Evolutionary conservation across 1,140 invertebrate species (phyloP).

Genomic region (Drosophila carrolli): DNA sequence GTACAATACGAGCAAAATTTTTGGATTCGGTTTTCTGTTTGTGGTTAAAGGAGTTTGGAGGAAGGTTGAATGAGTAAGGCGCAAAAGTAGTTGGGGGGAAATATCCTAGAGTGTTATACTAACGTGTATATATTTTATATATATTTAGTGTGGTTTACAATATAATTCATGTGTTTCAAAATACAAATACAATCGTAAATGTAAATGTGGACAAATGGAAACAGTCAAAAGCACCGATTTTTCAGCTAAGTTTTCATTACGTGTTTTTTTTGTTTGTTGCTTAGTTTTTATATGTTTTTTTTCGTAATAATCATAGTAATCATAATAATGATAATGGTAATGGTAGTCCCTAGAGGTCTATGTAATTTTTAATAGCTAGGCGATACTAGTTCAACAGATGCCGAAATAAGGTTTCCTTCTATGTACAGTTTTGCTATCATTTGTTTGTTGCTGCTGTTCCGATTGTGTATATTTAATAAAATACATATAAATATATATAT

Average conservation of each 20-base stretch:
- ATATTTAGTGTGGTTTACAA: constrained; percentile 44
- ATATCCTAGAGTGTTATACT: constrained; percentile 42
- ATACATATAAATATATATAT: constrained; percentile 77
- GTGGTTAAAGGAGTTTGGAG: constrained; percentile 23
- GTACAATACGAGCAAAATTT: constrained; percentile 67
- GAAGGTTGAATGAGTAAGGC: constrained; percentile 51
- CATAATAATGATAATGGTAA: constrained; percentile 58
- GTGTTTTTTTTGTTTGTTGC: constrained; percentile 41
- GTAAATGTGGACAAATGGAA: constrained; percentile 84
- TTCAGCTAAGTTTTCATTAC: constrained; percentile 81
- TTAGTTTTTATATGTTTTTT: constrained; percentile 38
- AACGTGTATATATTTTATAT: constrained; percentile 48
- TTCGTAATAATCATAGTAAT: constrained; percentile 67
- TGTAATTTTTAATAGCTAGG: constrained; percentile 56
- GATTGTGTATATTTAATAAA: constrained; percentile 60
- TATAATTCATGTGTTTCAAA: constrained; percentile 74
- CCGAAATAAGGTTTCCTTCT: constrained; percentile 40
- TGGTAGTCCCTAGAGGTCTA: constrained; percentile 70
- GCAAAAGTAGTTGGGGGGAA: constrained; percentile 52
- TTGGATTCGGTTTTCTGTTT: constrained; percentile 30
- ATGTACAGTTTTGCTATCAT: constrained; percentile 52
- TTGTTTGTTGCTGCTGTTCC: constrained; percentile 23
- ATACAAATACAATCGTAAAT: constrained; percentile 80
- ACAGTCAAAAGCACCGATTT: constrained; percentile 85
- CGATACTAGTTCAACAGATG: constrained; percentile 55